Base-by-base conservation (phyloP, 2,888 invertebrate species). In the Brachycybe producta region DNA sequence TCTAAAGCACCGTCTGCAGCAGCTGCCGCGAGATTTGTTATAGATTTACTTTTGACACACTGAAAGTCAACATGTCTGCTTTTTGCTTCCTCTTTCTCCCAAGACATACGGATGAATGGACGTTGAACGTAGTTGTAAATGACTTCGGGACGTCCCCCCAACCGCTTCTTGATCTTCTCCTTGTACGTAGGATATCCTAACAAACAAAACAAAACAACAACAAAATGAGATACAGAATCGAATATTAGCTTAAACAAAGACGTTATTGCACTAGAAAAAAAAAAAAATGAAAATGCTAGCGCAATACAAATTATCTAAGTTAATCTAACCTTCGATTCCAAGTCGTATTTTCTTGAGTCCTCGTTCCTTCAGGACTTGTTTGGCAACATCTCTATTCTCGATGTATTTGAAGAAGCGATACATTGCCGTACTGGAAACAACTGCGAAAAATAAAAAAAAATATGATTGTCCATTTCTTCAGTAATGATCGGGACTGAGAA, bases 1-100 rank as follows among this genome's bases (percentile, higher is more conserved):
- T 79, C 78, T 19, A 82, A 72, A 0, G 78, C 82, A 0, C 88
- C 88, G 68, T 92, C 92, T 0, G 91, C 91, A 0, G 90, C 87
- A 0, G 91, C 92, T 61, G 92, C 92, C 0, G 92, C 91, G 55
- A 97, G 71, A 70, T 97, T 95, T 8, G 94, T 95, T 26, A 95
- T 92, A 0, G 92, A 92, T 65, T 97, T 95, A 2, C 91, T 92
- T 69, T 94, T 95, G 49, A 97, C 92, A 65, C 95, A 97, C 71
- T 97, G 90, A 64, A 97, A 99, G 68, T 99, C 98, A 0, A 99
- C 98, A 65, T 99, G 98, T 1, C 98, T 79, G 63, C 91, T 92
- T 65, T 95, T 94, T 0, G 95, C 97, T 63, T 99, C 98, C 64
- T 99, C 98, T 62, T 99, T 99, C 66, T 99, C 98, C 98, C 98